Conservation (phyloP, 2,888 invertebrate genomes). For the Lamellibrachia satsuma region DNA sequence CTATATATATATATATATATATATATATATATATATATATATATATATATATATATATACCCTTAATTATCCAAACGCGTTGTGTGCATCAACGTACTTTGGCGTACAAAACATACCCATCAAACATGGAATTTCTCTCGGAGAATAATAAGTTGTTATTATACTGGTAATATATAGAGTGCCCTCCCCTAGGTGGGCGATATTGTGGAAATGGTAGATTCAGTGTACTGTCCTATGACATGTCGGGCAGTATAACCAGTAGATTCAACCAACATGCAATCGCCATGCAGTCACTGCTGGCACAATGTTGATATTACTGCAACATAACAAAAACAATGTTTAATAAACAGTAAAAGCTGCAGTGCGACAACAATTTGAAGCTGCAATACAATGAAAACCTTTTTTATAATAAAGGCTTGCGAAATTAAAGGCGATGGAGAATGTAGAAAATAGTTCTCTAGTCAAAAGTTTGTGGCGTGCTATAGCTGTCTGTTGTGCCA, state of each 20-base stretch:
- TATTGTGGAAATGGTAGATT: no score
- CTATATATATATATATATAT: no score
- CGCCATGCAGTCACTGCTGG: background rate
- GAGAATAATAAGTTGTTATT: no score
- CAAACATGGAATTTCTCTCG: no score
- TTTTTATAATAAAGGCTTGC: background rate
- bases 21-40: no score
- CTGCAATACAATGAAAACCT: background rate
- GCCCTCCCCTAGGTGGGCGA: no score
- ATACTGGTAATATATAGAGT: no score
- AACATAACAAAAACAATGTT: background rate
- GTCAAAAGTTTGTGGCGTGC: background rate
- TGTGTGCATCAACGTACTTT: no score
- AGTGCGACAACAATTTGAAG: background rate
- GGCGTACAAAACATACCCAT: no score
- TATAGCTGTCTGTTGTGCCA: background rate
- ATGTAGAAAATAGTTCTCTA: background rate
- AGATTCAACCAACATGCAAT: background rate
- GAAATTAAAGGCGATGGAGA: background rate
- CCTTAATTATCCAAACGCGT: no score
- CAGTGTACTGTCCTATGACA: no score
- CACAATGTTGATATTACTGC: background rate
- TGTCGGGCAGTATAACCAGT: background rate
- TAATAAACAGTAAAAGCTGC: background rate
- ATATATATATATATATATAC: no score